phyloP scores from a whole-genome alignment of 2,113 vertebrate genomes.

The Cricetomys ansorgei region DNA sequence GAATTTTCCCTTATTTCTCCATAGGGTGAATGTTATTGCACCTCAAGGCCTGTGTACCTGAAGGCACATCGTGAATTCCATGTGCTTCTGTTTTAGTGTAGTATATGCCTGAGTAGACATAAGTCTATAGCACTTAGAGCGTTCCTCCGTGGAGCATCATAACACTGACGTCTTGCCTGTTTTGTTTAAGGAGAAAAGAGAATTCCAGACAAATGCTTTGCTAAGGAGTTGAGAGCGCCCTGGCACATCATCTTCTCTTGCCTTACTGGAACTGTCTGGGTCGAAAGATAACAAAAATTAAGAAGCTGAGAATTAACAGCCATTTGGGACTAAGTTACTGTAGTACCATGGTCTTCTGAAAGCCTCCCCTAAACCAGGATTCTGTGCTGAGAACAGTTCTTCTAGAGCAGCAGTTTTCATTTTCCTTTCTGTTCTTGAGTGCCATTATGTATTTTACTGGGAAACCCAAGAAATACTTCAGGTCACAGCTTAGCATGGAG shows the following conservation, averaged over 20 bases:
- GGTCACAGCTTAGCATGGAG: neutral
- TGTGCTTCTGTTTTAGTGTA: neutral
- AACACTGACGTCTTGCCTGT: neutral
- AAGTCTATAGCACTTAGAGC: neutral
- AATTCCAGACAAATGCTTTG: neutral
- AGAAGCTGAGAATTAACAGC: neutral
- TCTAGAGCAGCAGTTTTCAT: neutral
- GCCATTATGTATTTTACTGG: conserved; percentile 10
- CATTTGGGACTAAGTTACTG: neutral
- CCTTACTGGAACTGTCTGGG: neutral
- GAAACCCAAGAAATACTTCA: conserved; percentile 18
- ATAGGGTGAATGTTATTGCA: neutral
- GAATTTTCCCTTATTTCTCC: neutral
- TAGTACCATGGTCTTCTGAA: neutral
- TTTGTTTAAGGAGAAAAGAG: neutral
- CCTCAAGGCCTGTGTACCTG: neutral
- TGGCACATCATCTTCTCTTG: neutral
- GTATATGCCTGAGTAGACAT: neutral
- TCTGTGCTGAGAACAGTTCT: neutral
- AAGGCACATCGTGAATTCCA: neutral
- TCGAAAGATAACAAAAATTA: neutral
- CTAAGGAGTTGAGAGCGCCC: neutral
- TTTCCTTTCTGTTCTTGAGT: neutral
- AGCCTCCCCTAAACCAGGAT: neutral
- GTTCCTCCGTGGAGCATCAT: neutral